Base-by-base conservation (phyloP, 2,113 vertebrate species). In the Stictonetta naevosa region DNA sequence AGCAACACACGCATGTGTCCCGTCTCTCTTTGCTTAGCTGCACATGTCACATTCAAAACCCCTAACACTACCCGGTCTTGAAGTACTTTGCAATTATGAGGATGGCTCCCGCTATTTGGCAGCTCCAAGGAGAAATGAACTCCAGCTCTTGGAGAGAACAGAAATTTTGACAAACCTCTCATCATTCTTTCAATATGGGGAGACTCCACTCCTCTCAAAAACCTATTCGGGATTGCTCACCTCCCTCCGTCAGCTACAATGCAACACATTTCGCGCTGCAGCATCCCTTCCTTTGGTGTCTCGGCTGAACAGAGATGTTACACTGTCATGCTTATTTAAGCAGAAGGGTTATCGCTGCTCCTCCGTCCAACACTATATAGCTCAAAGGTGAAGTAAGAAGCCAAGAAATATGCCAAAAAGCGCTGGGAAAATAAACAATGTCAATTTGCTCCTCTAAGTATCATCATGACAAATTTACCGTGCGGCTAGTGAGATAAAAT, bases 401-500 rank as follows among this genome's bases (percentile, higher is more conserved):
- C 56, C 17, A 18, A 94, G 94, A 95, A 90, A 94, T 86, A 93
- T 13, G 62, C 88, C 88, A 52, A 73, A 97, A 95, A 90, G 75
- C 75, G 84, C 83, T 56, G 78, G 28, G 63, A 82, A 95, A 96
- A 97, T 92, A 97, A 97, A 89, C 95, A 96, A 92, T 18, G 25
- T 85, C 89, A 58, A 73, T 92, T 95, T 94, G 58, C 53, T 94
- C 83, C 79, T 94, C 72, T 88, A 97, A 96, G 94, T 77, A 96
- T 86, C 92, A 96, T 91, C 87, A 77, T 75, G 95, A 96, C 91
- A 94, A 97, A 96, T 97, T 86, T 81, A 81, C 80, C 25, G n/a
- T 86, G 96, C 74, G 52, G 96, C 86, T 25, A 33, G 40, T 9
- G 83, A 97, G 96, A 97, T 96, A 97, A 97, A 97, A 96, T 38